These are phyloP conservation scores for Denticeps clupeoides DNA, from an alignment of 2,797 vertebrate species.

Conservation along the genomic window DNA sequence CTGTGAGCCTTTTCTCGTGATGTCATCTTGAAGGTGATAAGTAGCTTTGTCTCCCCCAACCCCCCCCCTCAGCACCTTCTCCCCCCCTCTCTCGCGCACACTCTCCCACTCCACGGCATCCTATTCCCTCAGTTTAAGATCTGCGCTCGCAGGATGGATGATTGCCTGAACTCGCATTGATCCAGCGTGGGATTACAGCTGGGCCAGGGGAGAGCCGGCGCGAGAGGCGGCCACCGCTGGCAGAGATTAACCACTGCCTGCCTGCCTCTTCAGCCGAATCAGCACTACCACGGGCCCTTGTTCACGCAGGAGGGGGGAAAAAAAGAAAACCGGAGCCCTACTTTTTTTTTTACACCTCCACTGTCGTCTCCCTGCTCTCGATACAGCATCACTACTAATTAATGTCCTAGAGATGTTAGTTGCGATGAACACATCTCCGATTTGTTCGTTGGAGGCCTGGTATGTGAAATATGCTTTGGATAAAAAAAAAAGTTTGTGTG, in stretches of 20 bases:
- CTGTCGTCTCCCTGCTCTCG: too few relatives aligned
- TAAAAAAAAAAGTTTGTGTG: too few relatives aligned
- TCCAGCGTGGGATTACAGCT: slow-evolving; percentile 58
- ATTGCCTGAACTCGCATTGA: slow-evolving; percentile 62
- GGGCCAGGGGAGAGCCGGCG: slow-evolving; percentile 55
- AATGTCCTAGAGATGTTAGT: too few relatives aligned
- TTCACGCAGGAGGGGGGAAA: too few relatives aligned
- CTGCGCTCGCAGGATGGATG: slow-evolving; percentile 50
- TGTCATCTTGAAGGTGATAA: slow-evolving; percentile 63
- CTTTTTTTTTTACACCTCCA: too few relatives aligned
- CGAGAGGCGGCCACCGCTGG: slow-evolving; percentile 46
- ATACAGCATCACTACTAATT: too few relatives aligned
- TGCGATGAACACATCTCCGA: slow-evolving; percentile 7
- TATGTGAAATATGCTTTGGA: slow-evolving; percentile 1
- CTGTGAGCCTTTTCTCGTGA: slow-evolving; percentile 48
- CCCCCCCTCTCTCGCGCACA: slow-evolving; percentile 36
- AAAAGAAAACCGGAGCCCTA: too few relatives aligned
- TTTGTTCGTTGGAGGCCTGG: slow-evolving; percentile 5
- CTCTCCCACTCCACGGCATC: slow-evolving; percentile 33
- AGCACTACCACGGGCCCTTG: neutral
- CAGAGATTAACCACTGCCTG: slow-evolving; percentile 55
- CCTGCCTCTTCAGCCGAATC: slow-evolving; percentile 21
- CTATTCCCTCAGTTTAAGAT: slow-evolving; percentile 20
- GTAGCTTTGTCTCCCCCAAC: slow-evolving; percentile 50
- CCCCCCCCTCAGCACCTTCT: slow-evolving; percentile 4